Evolutionary conservation across 2,888 invertebrate genomes (phyloP).

Genomic region (Corbicula japonica): DNA sequence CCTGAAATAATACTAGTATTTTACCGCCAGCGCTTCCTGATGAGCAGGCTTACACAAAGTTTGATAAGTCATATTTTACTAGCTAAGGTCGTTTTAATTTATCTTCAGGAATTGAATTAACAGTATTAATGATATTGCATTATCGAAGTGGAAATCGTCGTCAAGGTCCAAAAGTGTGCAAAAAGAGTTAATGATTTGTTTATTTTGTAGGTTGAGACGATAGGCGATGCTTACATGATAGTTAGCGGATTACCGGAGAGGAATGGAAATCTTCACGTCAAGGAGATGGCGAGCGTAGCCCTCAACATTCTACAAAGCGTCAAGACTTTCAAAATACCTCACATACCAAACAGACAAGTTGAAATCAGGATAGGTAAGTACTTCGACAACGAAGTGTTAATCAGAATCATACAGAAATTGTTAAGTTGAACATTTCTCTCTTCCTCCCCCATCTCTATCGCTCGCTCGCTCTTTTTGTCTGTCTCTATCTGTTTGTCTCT

Average conservation of each 20-base stretch:
- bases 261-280: conserved; percentile 79
- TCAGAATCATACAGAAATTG: too few species aligned
- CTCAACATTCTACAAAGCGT: conserved; percentile 79
- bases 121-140: neutral
- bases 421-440: neutral
- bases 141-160: neutral
- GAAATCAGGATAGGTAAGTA: conserved; percentile 80
- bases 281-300: conserved; percentile 80
- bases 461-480: neutral
- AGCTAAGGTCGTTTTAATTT: too few species aligned
- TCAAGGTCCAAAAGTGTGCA: neutral
- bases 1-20: too few species aligned
- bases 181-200: neutral
- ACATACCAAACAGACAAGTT: conserved; percentile 75
- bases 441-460: neutral
- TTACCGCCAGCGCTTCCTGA: too few species aligned
- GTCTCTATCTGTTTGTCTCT: neutral
- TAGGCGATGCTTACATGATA: conserved; percentile 85
- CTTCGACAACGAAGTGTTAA: too few species aligned
- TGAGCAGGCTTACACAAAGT: too few species aligned
- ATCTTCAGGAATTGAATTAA: neutral
- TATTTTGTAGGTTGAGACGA: conserved; percentile 80
- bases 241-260: conserved; percentile 81
- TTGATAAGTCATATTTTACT: too few species aligned
- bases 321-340: conserved; percentile 79